Percentiles rank a stretch among this genome's conserved stretches.
These are phyloP conservation scores for Agapostemon virescens DNA, from an alignment of 2,888 invertebrate species.

Conservation along the genomic window DNA sequence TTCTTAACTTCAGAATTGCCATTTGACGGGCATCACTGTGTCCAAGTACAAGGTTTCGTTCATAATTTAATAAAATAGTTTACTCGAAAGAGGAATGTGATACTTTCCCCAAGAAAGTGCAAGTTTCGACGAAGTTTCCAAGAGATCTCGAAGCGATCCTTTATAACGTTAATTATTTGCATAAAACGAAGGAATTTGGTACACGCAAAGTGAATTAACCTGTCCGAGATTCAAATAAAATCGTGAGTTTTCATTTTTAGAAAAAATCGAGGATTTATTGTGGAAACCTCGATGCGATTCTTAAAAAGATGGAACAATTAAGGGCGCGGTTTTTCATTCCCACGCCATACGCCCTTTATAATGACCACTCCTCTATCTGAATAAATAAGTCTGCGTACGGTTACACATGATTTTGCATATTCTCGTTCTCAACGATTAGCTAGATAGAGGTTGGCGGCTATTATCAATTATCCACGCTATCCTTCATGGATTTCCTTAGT, in stretches of 20 bases:
- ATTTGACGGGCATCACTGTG: too few relatives aligned
- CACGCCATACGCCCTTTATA: constrained; percentile 42
- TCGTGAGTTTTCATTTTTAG: not conserved
- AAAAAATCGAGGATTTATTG: constrained; percentile 15
- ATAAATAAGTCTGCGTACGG: constrained; percentile 36
- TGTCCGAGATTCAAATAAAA: not conserved
- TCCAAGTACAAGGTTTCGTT: not conserved
- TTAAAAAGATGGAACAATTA: constrained; percentile 34
- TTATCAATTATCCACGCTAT: constrained; percentile 46
- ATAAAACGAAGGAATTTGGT: not conserved
- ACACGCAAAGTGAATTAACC: not conserved
- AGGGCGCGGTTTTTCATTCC: constrained; percentile 45
- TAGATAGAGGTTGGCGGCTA: constrained; percentile 10
- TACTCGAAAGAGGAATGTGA: not conserved
- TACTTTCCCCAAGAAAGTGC: not conserved
- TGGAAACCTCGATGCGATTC: constrained; percentile 14
- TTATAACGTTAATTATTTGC: too few relatives aligned
- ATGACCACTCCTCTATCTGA: constrained; percentile 45
- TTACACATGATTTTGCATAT: constrained; percentile 52
- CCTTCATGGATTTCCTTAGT: constrained; percentile 36
- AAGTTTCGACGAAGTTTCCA: too few relatives aligned
- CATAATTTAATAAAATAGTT: not conserved
- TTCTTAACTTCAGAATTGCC: not conserved
- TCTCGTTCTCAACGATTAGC: constrained; percentile 47
- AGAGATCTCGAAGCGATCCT: too few relatives aligned